Evolutionary conservation across 2,888 invertebrate genomes (phyloP), one percentile per base, ranked within the genome.

Genomic region (Troides aeacus): DNA sequence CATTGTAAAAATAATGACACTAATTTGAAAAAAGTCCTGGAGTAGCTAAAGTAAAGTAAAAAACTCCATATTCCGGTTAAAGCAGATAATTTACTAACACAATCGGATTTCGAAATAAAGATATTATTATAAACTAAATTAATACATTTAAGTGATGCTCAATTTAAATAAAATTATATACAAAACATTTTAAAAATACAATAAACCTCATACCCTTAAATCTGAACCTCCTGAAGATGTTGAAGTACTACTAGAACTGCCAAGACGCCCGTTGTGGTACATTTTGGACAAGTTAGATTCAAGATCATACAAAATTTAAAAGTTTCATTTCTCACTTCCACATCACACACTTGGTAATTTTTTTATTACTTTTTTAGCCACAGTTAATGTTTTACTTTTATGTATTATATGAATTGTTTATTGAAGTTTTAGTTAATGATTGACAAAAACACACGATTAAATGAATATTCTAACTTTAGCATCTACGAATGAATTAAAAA

Each of bases 211-310:
- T 85, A 92, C 92, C 89, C 86, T 82, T 57, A 89, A 76, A 75
- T 92, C 90, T 1, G 91, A 89, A 72, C 86, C 87, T 39, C 88
- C 90, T 36, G 90, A 91, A 4, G 92, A 90, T 0, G 90, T 89
- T 1, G 91, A 90, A 23, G 84, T 87, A 74, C 86, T 89, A 77
- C 85, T 86, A 75, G 82, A 82, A 57, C 84, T 78, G 57, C 79
- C 84, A 71, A 86, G 75, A n/a, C 85, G 83, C 72, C 83, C 83
- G 76, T 84, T 85, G 72, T 83, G 85, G 78, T 86, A 78, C 82
- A 82, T 82, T 70, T 73, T 74, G 62, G 23, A 63, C 10, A 39
- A 53, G 59, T 12, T 5, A 7, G 10, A 30, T 42, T 60, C 36
- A 50, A 68, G 21, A 21, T 24, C 24, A 46, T 18, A 53, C 18